Evolutionary conservation across 37 sponge, comb jelly and placozoan genomes (phyloP), one percentile per base, ranked within the genome.

Genomic region (Axinella damicornis): DNA sequence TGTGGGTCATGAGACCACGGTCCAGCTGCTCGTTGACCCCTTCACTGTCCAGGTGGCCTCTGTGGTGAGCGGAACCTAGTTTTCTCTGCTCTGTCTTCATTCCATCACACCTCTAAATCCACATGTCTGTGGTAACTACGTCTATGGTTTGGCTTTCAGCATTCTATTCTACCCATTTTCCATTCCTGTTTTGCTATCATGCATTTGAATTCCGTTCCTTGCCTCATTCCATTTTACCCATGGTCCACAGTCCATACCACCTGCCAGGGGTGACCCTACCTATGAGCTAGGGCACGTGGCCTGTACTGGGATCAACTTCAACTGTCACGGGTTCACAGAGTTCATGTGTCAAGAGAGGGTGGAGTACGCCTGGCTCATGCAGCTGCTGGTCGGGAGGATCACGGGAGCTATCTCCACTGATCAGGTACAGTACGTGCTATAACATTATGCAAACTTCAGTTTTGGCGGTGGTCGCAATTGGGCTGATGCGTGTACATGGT

Each of bases 331-430:
- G 0, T 80, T 85, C 73, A 93, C 89, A 37, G 94, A 88, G 64
- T 62, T 73, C 12, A 28, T 93, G 60, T 76, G 60, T 71, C 57
- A 77, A 30, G 89, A 93, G 77, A 66, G 94, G 13, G 94, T 92
- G 76, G 93, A 92, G 81, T 92, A 92, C 69, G 93, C 89, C 21
- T 89, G 94, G 94, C 32, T 93, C 69, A 93, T 89, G 76, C 68
- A 81, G 52, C 71, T 93, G n/a, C 25, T 35, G 17, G 35, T 85
- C 1, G 73, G 69, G 15, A 67, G 68, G 21, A 70, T 93, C 14
- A 40, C 73, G 14, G 94, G 86, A 20, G 59, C 86, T 21, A 30
- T 89, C 33, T 73, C 82, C 25, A 68, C 76, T 33, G 46, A 56
- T 25, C 88, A 92, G 76, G 93, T 92, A 25, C 30, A 76, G n/a